These are phyloP conservation scores for Megatriorchis doriae DNA, from an alignment of 2,113 vertebrate genomes.

Conservation along the genomic window DNA sequence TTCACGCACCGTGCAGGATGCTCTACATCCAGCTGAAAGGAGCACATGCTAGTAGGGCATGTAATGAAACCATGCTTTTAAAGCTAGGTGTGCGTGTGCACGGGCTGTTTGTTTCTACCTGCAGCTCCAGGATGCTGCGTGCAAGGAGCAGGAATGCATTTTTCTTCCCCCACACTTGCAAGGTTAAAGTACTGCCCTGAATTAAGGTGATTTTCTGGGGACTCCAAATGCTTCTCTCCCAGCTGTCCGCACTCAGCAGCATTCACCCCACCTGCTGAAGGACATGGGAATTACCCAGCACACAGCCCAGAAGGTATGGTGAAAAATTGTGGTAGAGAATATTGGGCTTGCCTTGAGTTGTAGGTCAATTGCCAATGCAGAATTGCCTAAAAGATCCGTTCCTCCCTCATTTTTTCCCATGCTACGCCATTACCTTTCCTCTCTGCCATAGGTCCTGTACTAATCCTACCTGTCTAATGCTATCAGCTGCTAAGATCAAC, in stretches of 20 bases:
- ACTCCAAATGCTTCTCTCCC: not conserved
- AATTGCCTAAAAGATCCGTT: not conserved
- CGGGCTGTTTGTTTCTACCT: not conserved
- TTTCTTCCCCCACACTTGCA: not conserved
- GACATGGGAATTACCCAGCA: not conserved
- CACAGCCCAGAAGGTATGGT: not conserved
- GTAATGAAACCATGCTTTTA: not conserved
- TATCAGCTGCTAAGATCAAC: not conserved
- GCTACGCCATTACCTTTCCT: not conserved
- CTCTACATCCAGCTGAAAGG: not conserved
- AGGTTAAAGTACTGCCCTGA: not conserved
- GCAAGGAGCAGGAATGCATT: not conserved
- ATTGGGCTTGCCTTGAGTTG: rapidly evolving
- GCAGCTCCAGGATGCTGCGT: not conserved
- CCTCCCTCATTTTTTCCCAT: not conserved
- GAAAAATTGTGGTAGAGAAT: not conserved
- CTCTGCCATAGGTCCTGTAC: not conserved
- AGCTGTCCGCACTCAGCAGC: not conserved
- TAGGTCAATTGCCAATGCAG: not conserved
- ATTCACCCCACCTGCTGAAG: not conserved
- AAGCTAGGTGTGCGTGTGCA: not conserved
- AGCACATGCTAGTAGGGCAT: not conserved
- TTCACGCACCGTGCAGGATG: not conserved
- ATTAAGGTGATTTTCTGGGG: not conserved
- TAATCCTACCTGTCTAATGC: not conserved